phyloP scores from a whole-genome alignment of 2,797 vertebrate species.

The Pangasius larnaudii region DNA sequence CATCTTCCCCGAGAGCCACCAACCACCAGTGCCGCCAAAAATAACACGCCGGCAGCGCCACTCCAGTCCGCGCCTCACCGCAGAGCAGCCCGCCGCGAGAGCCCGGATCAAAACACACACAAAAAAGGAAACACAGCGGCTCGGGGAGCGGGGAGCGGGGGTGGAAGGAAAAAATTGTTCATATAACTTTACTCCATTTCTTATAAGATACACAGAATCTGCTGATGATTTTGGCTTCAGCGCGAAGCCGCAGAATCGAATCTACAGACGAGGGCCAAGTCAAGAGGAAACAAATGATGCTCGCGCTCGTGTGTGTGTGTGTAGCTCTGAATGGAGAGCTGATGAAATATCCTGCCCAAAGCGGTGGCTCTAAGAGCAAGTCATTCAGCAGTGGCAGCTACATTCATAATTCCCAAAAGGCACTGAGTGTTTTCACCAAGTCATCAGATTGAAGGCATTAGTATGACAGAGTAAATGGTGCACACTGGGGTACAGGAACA shows the following conservation, averaged over 20 bases:
- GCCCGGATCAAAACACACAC: constrained; percentile 86
- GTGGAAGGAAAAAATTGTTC: constrained; percentile 69
- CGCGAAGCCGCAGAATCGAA: constrained; percentile 66
- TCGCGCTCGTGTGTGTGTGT: constrained; percentile 35
- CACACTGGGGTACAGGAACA: constrained; percentile 5
- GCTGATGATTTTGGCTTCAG: constrained; percentile 79
- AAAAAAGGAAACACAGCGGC: constrained; percentile 86
- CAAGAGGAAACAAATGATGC: constrained; percentile 39
- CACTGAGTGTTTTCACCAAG: constrained; percentile 65
- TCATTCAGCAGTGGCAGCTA: constrained; percentile 53
- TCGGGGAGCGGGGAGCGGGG: constrained; percentile 71
- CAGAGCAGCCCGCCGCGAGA: constrained; percentile 76
- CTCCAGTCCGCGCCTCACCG: constrained; percentile 79
- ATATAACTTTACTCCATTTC: constrained; percentile 72
- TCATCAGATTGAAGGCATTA: constrained; percentile 65
- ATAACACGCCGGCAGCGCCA: constrained; percentile 87
- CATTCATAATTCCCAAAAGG: constrained; percentile 55
- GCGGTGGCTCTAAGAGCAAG: constrained; percentile 60
- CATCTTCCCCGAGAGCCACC: constrained; percentile 80
- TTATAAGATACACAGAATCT: constrained; percentile 75
- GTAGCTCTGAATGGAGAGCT: constrained; percentile 56
- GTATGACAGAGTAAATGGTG: constrained; percentile 25
- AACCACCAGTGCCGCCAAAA: constrained; percentile 83
- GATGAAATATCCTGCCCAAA: constrained; percentile 63
- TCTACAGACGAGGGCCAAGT: constrained; percentile 55